A percentile compares a stretch with the other conserved stretches of the same genome.
phyloP scores from a whole-genome alignment of 2,797 vertebrate genomes.

The Cyprinella venusta region DNA sequence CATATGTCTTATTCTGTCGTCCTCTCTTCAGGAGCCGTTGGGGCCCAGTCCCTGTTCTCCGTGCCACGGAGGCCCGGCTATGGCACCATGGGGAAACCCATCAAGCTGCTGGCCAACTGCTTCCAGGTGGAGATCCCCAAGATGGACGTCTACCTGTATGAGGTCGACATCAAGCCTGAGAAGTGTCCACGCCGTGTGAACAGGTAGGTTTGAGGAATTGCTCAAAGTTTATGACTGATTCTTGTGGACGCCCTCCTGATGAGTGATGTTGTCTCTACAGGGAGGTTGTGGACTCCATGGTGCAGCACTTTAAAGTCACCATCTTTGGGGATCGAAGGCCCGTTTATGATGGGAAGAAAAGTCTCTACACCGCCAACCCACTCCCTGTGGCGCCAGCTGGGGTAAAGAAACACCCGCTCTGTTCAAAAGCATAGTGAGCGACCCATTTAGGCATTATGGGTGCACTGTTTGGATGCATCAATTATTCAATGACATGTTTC shows the following conservation, averaged over 20 bases:
- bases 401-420: conserved; percentile 72
- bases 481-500: neutral
- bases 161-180: conserved; percentile 98
- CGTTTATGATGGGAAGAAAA: conserved; percentile 92
- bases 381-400: conserved; percentile 89
- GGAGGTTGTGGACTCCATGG: conserved; percentile 93
- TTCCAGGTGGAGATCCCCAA: conserved; percentile 99
- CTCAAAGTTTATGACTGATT: neutral
- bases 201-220: conserved; percentile 77
- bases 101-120: conserved; percentile 99
- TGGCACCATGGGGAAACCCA: conserved; percentile 97
- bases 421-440: neutral
- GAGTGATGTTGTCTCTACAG: conserved; percentile 66
- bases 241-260: neutral
- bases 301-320: conserved; percentile 93
- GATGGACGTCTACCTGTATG: conserved; percentile 98
- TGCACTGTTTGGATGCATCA: neutral
- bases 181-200: conserved; percentile 97
- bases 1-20: neutral
- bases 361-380: conserved; percentile 90
- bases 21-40: conserved; percentile 85
- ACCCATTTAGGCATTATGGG: too few relatives aligned
- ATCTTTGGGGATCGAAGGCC: conserved; percentile 92
- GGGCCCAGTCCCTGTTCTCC: conserved; percentile 93
- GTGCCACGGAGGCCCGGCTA: conserved; percentile 95